A percentile compares a stretch with the other conserved stretches of the same genome.
phyloP scores from a whole-genome alignment of 1,140 invertebrate species.

The Drosophila setifemur region DNA sequence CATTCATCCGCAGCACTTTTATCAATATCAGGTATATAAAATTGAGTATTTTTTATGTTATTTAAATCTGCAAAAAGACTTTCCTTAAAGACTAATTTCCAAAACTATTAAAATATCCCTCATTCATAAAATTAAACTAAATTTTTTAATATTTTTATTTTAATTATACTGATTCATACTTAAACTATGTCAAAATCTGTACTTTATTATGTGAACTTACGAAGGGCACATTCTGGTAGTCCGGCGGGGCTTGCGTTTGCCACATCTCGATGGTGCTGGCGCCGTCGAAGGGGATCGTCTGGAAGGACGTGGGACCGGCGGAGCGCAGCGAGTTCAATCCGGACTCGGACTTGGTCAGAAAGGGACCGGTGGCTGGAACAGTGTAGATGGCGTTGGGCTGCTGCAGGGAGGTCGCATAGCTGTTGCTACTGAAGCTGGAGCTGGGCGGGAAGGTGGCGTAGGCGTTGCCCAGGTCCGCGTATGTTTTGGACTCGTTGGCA shows the following conservation, averaged over 20 bases:
- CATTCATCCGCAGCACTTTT: too few relatives aligned
- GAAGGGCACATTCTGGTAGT: constrained; percentile 58
- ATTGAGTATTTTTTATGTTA: too few relatives aligned
- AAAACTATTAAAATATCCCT: too few relatives aligned
- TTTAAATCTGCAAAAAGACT: too few relatives aligned
- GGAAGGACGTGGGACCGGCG: constrained; percentile 43
- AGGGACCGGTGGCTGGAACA: constrained; percentile 48
- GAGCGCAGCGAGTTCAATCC: constrained; percentile 58
- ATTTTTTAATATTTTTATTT: too few relatives aligned
- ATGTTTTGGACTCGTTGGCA: constrained; percentile 72
- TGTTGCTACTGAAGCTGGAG: constrained; percentile 56
- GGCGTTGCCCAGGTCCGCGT: constrained; percentile 74
- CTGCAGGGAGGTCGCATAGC: constrained; percentile 51
- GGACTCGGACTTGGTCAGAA: constrained; percentile 69
- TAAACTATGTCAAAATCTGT: too few relatives aligned
- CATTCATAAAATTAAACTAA: too few relatives aligned
- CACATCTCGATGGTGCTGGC: constrained; percentile 53
- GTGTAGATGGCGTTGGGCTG: constrained; percentile 71
- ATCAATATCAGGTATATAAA: too few relatives aligned
- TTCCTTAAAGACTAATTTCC: too few relatives aligned
- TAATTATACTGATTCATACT: too few relatives aligned
- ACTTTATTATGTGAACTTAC: constrained; percentile 50
- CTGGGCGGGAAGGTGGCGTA: constrained; percentile 55
- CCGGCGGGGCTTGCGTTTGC: constrained; percentile 33
- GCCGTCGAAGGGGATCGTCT: constrained; percentile 53